Evolutionary conservation across 2,113 vertebrate species (phyloP).

Genomic region (Jaculus jaculus): DNA sequence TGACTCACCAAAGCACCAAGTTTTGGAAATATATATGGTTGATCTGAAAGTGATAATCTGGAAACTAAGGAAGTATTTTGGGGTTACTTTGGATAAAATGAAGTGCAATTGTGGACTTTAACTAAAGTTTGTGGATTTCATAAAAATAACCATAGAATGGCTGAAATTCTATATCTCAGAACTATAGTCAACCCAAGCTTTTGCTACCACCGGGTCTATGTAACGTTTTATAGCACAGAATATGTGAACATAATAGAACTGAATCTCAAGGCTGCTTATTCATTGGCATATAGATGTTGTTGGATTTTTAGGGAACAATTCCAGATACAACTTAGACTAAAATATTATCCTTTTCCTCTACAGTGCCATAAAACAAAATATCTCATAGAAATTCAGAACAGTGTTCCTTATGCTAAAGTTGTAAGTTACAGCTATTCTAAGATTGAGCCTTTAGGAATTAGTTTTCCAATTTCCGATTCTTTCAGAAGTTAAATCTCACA

Average conservation of each 20-base stretch:
- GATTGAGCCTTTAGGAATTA: not conserved
- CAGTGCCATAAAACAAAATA: not conserved
- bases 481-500: slow-evolving; percentile 4
- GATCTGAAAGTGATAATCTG: not conserved
- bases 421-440: not conserved
- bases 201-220: slow-evolving; percentile 31
- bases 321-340: not conserved
- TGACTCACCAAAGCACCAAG: slow-evolving; percentile 38
- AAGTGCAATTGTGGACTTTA: slow-evolving; percentile 4
- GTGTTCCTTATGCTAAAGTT: not conserved
- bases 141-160: slow-evolving; percentile 47
- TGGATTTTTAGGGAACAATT: not conserved
- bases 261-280: not conserved
- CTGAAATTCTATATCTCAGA: slow-evolving; percentile 11
- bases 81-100: slow-evolving; percentile 49
- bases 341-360: not conserved
- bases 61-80: slow-evolving; percentile 26
- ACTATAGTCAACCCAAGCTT: not conserved
- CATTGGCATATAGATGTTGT: not conserved
- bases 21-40: slow-evolving; percentile 21
- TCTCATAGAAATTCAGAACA: not conserved
- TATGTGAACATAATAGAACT: slow-evolving; percentile 27
- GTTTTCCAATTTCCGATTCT: not conserved
- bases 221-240: not conserved
- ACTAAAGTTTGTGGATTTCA: slow-evolving; percentile 17